Evolutionary conservation across 2,797 vertebrate species (phyloP).

Genomic region (Spheniscus humboldti): DNA sequence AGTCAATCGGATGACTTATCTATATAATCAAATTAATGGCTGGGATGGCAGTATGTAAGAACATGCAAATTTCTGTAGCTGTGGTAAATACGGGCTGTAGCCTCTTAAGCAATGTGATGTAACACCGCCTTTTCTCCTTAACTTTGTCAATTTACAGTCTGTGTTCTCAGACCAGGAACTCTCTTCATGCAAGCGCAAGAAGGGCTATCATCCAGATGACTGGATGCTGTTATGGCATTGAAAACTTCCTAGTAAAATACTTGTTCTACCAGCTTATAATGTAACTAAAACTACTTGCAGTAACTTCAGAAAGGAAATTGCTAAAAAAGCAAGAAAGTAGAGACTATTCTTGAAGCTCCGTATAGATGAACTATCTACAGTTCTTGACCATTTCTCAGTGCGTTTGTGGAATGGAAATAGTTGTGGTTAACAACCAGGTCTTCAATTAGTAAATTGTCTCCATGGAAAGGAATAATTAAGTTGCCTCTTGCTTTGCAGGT

Average conservation of each 20-base stretch:
- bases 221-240: not conserved
- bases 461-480: conserved; percentile 39
- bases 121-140: not conserved
- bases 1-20: not conserved
- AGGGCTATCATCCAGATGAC: not conserved
- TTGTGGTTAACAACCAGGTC: not conserved
- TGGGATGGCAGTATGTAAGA: not conserved
- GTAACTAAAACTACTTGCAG: not conserved
- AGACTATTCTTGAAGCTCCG: not conserved
- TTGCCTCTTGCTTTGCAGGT: conserved; percentile 74
- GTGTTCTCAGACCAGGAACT: not conserved
- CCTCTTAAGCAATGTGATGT: not conserved
- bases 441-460: not conserved
- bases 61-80: not conserved
- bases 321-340: not conserved
- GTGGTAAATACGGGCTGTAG: not conserved
- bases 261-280: not conserved
- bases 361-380: not conserved
- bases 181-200: not conserved
- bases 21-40: not conserved
- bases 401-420: not conserved
- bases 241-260: not conserved
- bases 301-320: not conserved
- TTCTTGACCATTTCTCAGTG: not conserved
- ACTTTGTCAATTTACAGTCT: not conserved